These are phyloP conservation scores for Glaucomys volans DNA, from an alignment of 2,113 vertebrate genomes.

Conservation along the genomic window DNA sequence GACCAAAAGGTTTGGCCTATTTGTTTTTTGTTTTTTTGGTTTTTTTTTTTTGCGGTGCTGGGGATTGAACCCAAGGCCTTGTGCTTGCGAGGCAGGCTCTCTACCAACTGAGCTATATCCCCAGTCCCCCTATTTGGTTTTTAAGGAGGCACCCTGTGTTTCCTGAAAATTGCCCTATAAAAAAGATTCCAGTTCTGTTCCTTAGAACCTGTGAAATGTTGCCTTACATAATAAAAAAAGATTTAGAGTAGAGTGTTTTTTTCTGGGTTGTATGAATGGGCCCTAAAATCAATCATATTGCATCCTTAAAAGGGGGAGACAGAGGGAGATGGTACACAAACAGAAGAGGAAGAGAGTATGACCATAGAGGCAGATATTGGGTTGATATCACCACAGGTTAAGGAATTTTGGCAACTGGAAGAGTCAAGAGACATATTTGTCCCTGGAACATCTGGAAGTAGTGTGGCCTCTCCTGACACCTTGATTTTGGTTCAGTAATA, in stretches of 20 bases:
- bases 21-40: too few relatives aligned
- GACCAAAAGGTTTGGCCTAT: neutral
- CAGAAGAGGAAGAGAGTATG: neutral
- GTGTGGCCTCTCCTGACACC: neutral
- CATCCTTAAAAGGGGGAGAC: neutral
- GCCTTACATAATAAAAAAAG: neutral
- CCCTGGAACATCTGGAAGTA: neutral
- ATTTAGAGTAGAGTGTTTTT: neutral
- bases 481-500: neutral
- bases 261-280: neutral
- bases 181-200: neutral
- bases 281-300: neutral
- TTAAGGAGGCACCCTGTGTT: neutral
- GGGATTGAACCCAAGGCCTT: too few relatives aligned
- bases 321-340: neutral
- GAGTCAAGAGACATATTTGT: neutral
- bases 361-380: neutral
- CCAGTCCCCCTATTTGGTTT: neutral
- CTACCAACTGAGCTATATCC: too few relatives aligned
- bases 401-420: neutral
- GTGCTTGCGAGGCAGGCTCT: too few relatives aligned
- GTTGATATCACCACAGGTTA: neutral
- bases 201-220: neutral
- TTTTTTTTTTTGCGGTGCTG: too few relatives aligned
- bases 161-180: neutral